Evolutionary conservation across 1,140 invertebrate genomes (phyloP).

Genomic region (Sycobia sp.): DNA sequence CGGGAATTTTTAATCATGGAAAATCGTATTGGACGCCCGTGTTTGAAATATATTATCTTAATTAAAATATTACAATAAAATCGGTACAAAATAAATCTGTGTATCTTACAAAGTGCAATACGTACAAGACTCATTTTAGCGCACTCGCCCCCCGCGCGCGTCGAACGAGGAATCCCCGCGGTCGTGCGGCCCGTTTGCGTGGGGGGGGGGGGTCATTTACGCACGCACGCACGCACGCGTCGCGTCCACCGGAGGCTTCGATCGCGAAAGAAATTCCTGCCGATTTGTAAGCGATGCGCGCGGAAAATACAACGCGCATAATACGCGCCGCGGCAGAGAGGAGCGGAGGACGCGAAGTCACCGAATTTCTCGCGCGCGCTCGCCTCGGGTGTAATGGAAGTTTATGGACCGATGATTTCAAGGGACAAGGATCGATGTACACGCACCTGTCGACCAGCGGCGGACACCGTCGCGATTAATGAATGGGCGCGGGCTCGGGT

Average conservation of each 20-base stretch:
- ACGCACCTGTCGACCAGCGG: not conserved
- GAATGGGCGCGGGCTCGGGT: too few species aligned
- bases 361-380: slow-evolving; percentile 29
- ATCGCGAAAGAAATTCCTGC: slow-evolving; percentile 9
- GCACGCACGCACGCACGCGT: not conserved
- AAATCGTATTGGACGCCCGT: not conserved
- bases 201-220: not conserved
- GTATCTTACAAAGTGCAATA: not conserved
- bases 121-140: too few species aligned
- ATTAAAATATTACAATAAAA: slow-evolving; percentile 26
- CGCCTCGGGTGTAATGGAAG: slow-evolving; percentile 32
- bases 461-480: not conserved
- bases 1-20: slow-evolving; percentile 2
- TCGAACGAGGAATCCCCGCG: too few species aligned
- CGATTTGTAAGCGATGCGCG: slow-evolving; percentile 11
- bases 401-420: slow-evolving; percentile 39
- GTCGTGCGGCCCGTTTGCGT: too few species aligned
- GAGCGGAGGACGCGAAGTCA: not conserved
- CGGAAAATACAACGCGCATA: not conserved
- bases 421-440: slow-evolving; percentile 36
- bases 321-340: not conserved
- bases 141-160: too few species aligned
- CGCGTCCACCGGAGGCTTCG: not conserved
- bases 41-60: slow-evolving; percentile 20
- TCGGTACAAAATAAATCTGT: not conserved